phyloP scores from a whole-genome alignment of 2,888 invertebrate species.

The Helleia helle region DNA sequence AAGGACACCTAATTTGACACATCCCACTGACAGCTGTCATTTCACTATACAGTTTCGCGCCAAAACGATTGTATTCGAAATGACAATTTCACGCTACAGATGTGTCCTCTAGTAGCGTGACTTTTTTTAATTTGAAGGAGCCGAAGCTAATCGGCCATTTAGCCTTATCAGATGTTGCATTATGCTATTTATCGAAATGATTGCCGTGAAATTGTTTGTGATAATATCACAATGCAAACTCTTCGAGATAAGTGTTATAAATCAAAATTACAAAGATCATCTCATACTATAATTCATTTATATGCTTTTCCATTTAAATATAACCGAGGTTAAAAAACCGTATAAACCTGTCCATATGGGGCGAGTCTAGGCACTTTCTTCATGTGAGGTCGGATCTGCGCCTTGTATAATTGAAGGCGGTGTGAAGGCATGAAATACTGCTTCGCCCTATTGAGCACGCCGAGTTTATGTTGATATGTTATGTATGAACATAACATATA shows the following conservation, averaged over 20 bases:
- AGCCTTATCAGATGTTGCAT: constrained; percentile 22
- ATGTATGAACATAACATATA: too few species aligned
- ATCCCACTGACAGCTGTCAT: constrained; percentile 24
- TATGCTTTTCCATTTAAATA: too few species aligned
- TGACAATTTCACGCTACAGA: constrained; percentile 50
- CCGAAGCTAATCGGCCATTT: constrained; percentile 31
- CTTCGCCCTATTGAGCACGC: too few species aligned
- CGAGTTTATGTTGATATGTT: too few species aligned
- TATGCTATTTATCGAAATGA: constrained; percentile 18
- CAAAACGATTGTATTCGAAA: constrained; percentile 24
- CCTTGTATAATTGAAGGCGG: too few species aligned
- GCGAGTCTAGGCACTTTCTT: too few species aligned
- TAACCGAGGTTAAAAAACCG: too few species aligned
- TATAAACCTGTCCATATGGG: too few species aligned
- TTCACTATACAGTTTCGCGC: constrained; percentile 18
- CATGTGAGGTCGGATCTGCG: too few species aligned
- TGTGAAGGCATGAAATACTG: too few species aligned
- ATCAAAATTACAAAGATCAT: not conserved
- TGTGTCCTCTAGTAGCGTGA: constrained; percentile 40
- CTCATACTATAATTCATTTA: not conserved
- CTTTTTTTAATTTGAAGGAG: constrained; percentile 33
- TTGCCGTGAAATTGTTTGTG: constrained; percentile 18
- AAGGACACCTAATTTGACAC: not conserved
- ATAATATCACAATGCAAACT: not conserved
- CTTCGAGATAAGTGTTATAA: not conserved